phyloP scores from a whole-genome alignment of 1,140 invertebrate species.

The Pogonus chalceus region DNA sequence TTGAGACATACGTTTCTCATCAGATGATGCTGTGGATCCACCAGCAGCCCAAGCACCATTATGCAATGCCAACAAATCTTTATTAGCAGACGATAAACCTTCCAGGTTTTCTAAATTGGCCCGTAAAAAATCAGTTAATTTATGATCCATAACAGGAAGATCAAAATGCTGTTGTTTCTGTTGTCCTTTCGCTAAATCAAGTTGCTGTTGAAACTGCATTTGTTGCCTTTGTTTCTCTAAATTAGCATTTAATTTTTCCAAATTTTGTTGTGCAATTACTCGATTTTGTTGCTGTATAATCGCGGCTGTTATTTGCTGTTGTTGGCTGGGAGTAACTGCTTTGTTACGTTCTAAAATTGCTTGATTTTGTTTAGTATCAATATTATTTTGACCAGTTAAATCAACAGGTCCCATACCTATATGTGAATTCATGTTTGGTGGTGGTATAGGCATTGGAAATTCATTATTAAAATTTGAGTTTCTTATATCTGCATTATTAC shows the following conservation, averaged over 20 bases:
- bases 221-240: conserved; percentile 45
- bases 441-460: conserved; percentile 20
- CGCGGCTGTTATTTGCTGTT: conserved; percentile 41
- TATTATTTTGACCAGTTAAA: conserved; percentile 27
- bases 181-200: conserved; percentile 27
- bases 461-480: conserved; percentile 21
- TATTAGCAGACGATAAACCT: conserved; percentile 45
- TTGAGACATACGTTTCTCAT: background rate
- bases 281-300: conserved; percentile 47
- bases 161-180: conserved; percentile 31
- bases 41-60: conserved; percentile 50
- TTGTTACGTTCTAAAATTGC: conserved; percentile 30
- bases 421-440: conserved; percentile 17
- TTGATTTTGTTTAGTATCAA: conserved; percentile 25
- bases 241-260: conserved; percentile 44
- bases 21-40: conserved; percentile 15
- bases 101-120: conserved; percentile 62
- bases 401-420: conserved; percentile 28
- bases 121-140: conserved; percentile 47
- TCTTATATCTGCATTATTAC: conserved; percentile 25
- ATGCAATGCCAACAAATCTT: conserved; percentile 57
- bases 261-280: conserved; percentile 43
- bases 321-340: conserved; percentile 30
- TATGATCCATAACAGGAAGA: conserved; percentile 41
- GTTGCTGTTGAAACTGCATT: conserved; percentile 29